Evolutionary conservation across 2,113 vertebrate species (phyloP), one percentile per base, ranked within the genome.

Genomic region (Gila orcuttii): DNA sequence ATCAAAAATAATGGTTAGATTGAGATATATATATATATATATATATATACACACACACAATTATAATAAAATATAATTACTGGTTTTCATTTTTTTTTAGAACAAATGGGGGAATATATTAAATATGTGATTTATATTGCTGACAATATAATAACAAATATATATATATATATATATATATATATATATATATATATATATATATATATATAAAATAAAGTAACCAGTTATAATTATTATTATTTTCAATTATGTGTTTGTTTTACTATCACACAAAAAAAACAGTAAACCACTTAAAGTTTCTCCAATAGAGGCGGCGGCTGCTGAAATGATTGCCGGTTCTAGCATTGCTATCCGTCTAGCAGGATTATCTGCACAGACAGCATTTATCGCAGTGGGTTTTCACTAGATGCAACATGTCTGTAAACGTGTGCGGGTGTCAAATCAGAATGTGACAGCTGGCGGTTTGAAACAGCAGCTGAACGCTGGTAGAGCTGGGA

Each of bases 401-500:
- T 62, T 83, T 39, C 71, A 62, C 47, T 12, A 42, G 23, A 8
- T 78, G 59, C 69, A 68, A 25, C 45, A n/a, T 25, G 55, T 74
- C 25, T 62, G 42, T 15, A 36, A 28, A 33, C 6, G 82, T 68
- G 42, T 76, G 86, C 45, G 82, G 75, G 79, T 89, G 83, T 90
- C 88, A 59, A 86, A 83, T 86, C 86, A 85, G 79, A 52, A 88
- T 31, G 89, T 88, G 92, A 94, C 95, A 95, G 94, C 93, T 94
- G 94, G 85, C 77, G 89, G 83, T 69, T 87, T 86, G 86, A 89
- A 92, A 92, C 89, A 89, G 93, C 94, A 94, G 94, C 94, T 95
- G 94, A 91, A 80, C 69, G 81, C 87, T 73, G 64, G 42, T 23
- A 86, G 85, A 87, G 86, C 71, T 79, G 88, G 82, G 88, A 52